Conservation (phyloP, 1,140 invertebrate genomes). For the Dendrolimus punctatus region DNA sequence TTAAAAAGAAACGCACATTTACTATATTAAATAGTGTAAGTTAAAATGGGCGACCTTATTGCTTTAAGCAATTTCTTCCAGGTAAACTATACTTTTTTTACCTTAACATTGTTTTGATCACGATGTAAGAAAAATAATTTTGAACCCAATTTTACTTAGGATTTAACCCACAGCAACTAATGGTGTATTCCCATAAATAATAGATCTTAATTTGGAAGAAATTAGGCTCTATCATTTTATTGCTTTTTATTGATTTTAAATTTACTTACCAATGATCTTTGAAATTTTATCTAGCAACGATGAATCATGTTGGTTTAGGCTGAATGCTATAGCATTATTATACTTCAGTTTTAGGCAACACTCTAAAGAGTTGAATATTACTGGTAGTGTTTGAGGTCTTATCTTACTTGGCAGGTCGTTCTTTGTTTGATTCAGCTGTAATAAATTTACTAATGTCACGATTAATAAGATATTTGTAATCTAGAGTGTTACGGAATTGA, state of each 20-base stretch:
- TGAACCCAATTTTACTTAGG: too few species aligned
- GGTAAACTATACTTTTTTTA: too few species aligned
- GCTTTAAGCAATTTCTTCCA: too few species aligned
- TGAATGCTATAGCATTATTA: constrained; percentile 14
- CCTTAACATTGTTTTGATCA: too few species aligned
- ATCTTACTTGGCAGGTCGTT: constrained; percentile 2
- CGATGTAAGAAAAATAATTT: too few species aligned
- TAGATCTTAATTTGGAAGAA: too few species aligned
- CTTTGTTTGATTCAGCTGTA: neutral
- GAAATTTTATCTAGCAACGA: constrained; percentile 13
- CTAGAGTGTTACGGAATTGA: neutral
- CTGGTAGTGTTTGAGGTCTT: constrained; percentile 5
- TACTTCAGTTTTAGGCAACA: constrained; percentile 16
- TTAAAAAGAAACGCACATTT: too few species aligned
- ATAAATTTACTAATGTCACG: constrained; percentile 1
- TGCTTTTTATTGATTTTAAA: neutral
- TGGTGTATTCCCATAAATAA: too few species aligned
- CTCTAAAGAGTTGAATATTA: constrained; percentile 14
- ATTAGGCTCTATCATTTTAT: neutral
- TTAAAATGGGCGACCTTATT: too few species aligned
- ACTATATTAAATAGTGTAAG: too few species aligned
- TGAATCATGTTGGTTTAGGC: constrained; percentile 11
- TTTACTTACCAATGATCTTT: constrained; percentile 15
- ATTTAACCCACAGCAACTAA: too few species aligned
- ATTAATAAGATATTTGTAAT: neutral